These are phyloP conservation scores for Parelbella ahira DNA, from an alignment of 2,888 invertebrate species.

Conservation along the genomic window DNA sequence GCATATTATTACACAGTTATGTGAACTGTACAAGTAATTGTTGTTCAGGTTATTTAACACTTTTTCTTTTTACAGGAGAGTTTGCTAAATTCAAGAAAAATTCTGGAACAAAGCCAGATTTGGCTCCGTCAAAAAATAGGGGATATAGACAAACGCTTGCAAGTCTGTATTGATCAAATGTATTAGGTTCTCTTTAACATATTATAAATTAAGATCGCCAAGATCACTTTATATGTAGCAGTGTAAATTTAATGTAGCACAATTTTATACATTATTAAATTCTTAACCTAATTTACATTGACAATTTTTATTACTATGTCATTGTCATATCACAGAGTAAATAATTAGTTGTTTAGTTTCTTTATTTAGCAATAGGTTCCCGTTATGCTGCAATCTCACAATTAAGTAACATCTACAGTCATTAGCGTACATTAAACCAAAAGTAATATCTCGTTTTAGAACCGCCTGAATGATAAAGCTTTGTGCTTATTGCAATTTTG, in stretches of 20 bases:
- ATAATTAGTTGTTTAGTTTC: constrained; percentile 36
- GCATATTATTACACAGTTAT: no score
- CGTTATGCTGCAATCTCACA: no score
- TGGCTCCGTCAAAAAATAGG: constrained; percentile 56
- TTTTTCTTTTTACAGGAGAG: constrained; percentile 52
- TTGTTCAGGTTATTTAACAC: no score
- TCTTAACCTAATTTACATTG: constrained; percentile 32
- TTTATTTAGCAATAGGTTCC: no score
- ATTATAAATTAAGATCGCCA: no score
- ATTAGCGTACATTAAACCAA: no score
- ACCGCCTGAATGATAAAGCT: no score
- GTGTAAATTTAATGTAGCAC: no score
- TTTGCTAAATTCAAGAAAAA: constrained; percentile 39
- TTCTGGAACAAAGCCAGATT: constrained; percentile 54
- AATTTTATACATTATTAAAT: constrained; percentile 28
- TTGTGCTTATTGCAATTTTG: no score
- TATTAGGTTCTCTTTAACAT: constrained; percentile 36
- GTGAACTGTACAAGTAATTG: no score
- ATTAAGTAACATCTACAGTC: constrained; percentile 26
- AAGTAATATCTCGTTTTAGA: no score
- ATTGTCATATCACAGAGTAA: constrained; percentile 43
- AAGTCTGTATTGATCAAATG: constrained; percentile 64
- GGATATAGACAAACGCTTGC: constrained; percentile 55
- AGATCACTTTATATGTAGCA: no score
- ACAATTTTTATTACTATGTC: constrained; percentile 38